A percentile compares a stretch with the other conserved stretches of the same genome.
These are phyloP conservation scores for Timema cristinae DNA, from an alignment of 2,888 invertebrate species.

Conservation along the genomic window DNA sequence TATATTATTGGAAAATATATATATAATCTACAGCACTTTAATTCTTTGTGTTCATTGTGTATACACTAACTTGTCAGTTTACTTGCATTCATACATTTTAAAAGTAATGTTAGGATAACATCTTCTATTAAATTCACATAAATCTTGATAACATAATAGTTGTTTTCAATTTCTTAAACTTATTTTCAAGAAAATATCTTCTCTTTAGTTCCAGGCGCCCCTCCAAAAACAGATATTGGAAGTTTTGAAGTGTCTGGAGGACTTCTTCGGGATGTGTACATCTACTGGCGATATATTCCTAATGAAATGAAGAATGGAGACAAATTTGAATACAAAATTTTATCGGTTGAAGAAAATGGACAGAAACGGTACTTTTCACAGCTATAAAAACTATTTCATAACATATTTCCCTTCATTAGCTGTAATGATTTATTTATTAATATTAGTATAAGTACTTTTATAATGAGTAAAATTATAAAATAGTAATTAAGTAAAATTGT, in stretches of 20 bases:
- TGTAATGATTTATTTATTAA: no score
- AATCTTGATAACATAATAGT: background rate
- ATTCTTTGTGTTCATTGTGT: background rate
- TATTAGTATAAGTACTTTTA: no score
- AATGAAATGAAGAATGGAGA: constrained; percentile 67
- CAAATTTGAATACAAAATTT: constrained; percentile 66
- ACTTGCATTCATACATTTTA: background rate
- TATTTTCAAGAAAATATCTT: background rate
- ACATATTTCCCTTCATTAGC: no score
- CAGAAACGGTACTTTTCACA: constrained; percentile 39
- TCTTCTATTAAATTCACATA: background rate
- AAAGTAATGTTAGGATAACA: background rate
- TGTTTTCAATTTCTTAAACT: no score
- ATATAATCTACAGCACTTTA: background rate
- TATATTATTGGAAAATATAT: no score
- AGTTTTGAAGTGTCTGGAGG: constrained; percentile 59
- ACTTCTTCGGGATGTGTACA: constrained; percentile 53
- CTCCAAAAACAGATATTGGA: constrained; percentile 68
- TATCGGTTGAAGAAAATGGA: constrained; percentile 45
- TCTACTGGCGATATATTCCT: constrained; percentile 77
- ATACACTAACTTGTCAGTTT: background rate
- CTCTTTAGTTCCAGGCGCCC: constrained; percentile 54
- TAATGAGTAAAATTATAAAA: no score
- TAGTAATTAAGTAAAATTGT: no score
- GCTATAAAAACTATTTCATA: no score